Conservation (phyloP, 2,797 vertebrate genomes). For the Myotis myotis region DNA sequence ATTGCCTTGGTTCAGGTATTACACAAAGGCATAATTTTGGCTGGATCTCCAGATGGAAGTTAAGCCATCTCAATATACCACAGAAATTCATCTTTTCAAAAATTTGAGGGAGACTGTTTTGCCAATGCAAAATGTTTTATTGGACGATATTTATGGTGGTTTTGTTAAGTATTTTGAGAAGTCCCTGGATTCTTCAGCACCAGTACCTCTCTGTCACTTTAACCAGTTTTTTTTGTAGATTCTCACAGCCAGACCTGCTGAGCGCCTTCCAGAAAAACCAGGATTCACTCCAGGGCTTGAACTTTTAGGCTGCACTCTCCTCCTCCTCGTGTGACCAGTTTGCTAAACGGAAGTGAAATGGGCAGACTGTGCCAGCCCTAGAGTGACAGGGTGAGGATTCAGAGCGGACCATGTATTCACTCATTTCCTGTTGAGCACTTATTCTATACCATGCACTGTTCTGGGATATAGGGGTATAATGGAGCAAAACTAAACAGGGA, state of each 20-base stretch:
- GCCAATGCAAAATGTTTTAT: neutral
- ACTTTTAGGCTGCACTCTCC: neutral
- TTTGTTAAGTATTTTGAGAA: constrained; percentile 17
- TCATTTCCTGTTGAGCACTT: neutral
- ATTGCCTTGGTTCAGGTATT: constrained; percentile 40
- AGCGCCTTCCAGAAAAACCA: neutral
- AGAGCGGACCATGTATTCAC: neutral
- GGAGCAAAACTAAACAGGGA: neutral
- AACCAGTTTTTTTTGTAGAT: neutral
- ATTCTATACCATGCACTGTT: neutral
- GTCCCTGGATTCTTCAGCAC: neutral
- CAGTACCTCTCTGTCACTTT: neutral
- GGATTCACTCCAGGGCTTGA: neutral
- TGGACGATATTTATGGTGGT: neutral
- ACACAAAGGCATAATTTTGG: constrained; percentile 42
- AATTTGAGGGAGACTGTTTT: constrained; percentile 6
- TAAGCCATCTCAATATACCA: constrained; percentile 8
- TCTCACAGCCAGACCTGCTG: neutral
- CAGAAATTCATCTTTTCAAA: constrained; percentile 49
- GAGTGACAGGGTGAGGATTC: neutral
- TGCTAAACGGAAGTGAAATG: neutral
- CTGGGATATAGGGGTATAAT: neutral
- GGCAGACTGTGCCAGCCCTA: neutral
- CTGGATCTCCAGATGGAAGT: constrained; percentile 39
- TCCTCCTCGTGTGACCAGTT: neutral